Percentiles rank a stretch among this genome's conserved stretches.
Evolutionary conservation across 2,797 vertebrate species (phyloP).

Genomic region (Florisuga fusca): DNA sequence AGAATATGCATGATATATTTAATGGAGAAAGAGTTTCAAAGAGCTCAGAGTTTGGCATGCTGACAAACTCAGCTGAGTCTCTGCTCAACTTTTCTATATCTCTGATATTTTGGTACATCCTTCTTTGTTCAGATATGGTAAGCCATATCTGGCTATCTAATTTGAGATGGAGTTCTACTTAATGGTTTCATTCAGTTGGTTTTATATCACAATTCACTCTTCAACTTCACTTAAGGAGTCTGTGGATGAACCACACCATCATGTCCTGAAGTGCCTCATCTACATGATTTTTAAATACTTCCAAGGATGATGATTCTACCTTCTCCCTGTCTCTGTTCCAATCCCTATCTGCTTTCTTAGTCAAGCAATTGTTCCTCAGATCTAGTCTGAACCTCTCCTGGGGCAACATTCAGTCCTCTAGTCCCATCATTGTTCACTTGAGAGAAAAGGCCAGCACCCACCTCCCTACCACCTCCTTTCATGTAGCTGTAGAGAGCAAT

Average conservation of each 20-base stretch:
- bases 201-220: neutral
- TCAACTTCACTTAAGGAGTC: neutral
- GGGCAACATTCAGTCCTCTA: too few relatives aligned
- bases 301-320: too few relatives aligned
- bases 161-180: neutral
- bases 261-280: too few relatives aligned
- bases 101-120: accelerated
- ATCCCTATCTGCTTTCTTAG: too few relatives aligned
- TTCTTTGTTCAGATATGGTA: neutral
- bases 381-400: too few relatives aligned
- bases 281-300: too few relatives aligned
- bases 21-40: neutral
- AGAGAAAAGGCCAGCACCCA: too few relatives aligned
- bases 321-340: too few relatives aligned
- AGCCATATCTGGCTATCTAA: neutral
- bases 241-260: neutral
- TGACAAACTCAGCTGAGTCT: neutral
- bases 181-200: neutral
- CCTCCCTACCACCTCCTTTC: too few relatives aligned
- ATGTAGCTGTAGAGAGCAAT: too few relatives aligned
- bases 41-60: neutral
- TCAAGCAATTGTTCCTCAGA: too few relatives aligned
- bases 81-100: neutral
- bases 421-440: too few relatives aligned
- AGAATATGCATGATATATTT: neutral